Evolutionary conservation across 2,888 invertebrate genomes (phyloP).

Genomic region (Ferrisia virgata): DNA sequence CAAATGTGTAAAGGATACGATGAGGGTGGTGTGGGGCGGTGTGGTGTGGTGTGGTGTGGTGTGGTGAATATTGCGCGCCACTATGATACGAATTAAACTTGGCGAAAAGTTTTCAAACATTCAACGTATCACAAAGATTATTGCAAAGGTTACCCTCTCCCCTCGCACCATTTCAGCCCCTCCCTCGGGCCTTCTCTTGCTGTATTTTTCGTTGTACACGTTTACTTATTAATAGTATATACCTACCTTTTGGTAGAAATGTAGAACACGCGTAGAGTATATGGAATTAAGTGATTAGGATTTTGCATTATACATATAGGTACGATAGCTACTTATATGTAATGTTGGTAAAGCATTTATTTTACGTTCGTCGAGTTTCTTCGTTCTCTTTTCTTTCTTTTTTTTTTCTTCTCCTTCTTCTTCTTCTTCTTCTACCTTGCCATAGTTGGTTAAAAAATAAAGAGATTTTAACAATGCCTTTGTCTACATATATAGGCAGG

Average conservation of each 20-base stretch:
- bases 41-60: no score
- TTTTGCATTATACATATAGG: conserved; percentile 5
- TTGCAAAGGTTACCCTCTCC: not conserved
- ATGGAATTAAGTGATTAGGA: not conserved
- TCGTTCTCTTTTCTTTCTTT: no score
- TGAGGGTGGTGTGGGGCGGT: no score
- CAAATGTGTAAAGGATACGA: not conserved
- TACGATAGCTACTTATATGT: not conserved
- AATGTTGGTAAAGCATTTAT: no score
- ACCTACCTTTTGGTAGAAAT: not conserved
- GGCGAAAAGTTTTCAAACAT: conserved; percentile 13
- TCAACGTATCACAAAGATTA: conserved; percentile 18
- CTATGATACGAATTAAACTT: not conserved
- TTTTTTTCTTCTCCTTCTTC: not conserved
- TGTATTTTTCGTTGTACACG: not conserved
- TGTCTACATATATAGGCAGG: no score
- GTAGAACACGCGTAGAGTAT: not conserved
- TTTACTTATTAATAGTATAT: not conserved
- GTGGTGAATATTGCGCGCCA: not conserved
- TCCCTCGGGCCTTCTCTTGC: not conserved
- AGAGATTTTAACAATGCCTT: not conserved
- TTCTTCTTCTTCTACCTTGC: not conserved
- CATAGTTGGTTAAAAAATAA: not conserved
- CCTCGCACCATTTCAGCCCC: no score
- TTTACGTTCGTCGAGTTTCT: no score